Evolutionary conservation across 2,888 invertebrate species (phyloP), one percentile per base, ranked within the genome.

Genomic region (Diadegma fenestrale): DNA sequence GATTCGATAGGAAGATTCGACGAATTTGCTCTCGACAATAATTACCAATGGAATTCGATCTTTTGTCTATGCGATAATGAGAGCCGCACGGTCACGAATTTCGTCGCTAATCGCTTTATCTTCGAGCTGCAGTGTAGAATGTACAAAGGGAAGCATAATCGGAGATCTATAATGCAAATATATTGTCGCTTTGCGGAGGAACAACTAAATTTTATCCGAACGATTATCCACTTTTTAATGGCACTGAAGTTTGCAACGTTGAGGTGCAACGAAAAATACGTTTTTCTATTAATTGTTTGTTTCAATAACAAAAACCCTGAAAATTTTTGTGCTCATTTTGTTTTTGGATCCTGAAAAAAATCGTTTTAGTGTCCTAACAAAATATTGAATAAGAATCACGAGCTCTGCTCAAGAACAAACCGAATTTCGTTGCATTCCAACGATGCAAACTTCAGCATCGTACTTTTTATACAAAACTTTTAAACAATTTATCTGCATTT

Each of bases 81-180:
- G 64, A 41, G 12, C 33, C 5, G 5, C n/a, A 64, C 64, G 12
- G 12, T 64, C 2, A 19, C 19, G 37, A 33, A 75, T 69, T 80
- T 26, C 68, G 17, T 63, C 79, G 69, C 64, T 76, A 63, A 80
- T 78, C 72, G 66, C 77, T 78, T 78, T 43, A 71, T 72, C 71
- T 66, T 43, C 71, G 33, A 64, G 72, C 26, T 45, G 66, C 77
- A 72, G 78, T 48, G 43, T 77, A n/a, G 54, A 45, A 71, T 82
- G 41, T 77, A 72, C 51, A 22, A 73, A 76, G 51, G 64, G 7
- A 51, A 5, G n/a, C 71, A 37, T 45, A 30, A 19, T 37, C n/a
- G 26, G 22, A n/a, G n/a, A 17, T 61, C 22, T 45, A 45, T 6
- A 33, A n/a, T 26, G 51, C 51, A 37, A 54, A 22, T 4, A 66